Conservation (phyloP, 2,888 invertebrate genomes). For the Lacanobia oleracea region DNA sequence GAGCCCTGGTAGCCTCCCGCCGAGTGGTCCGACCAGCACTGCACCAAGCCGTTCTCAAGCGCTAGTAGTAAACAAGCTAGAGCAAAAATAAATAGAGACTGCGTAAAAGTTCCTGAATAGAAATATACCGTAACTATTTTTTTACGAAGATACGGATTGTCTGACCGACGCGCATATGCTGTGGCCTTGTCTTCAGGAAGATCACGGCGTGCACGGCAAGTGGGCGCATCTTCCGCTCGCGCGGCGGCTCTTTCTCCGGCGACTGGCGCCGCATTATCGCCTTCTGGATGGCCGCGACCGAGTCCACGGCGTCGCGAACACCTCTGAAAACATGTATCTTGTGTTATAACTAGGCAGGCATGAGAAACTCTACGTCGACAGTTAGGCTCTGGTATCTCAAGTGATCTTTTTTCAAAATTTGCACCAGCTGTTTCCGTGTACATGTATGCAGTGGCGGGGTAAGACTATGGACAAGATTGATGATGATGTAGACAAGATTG, state of each 20-base stretch:
- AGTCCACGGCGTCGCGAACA: slow-evolving; percentile 66
- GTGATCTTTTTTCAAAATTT: too few species aligned
- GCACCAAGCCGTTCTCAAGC: slow-evolving; percentile 94
- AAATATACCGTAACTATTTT: neutral
- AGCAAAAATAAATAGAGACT: slow-evolving; percentile 13
- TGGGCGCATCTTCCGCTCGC: slow-evolving; percentile 83
- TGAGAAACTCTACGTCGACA: too few species aligned
- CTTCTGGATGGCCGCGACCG: slow-evolving; percentile 77
- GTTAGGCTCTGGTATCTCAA: too few species aligned
- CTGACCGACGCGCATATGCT: slow-evolving; percentile 78
- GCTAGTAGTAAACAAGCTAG: slow-evolving; percentile 93
- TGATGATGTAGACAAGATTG: too few species aligned
- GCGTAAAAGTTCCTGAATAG: neutral
- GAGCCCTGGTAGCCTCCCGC: slow-evolving; percentile 93
- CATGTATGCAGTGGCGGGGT: too few species aligned
- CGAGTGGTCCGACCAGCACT: slow-evolving; percentile 96
- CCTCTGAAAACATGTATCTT: slow-evolving; percentile 37
- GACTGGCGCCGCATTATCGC: slow-evolving; percentile 84
- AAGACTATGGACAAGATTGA: too few species aligned
- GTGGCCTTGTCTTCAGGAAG: slow-evolving; percentile 91
- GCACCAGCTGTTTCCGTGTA: too few species aligned
- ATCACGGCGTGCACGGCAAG: slow-evolving; percentile 92
- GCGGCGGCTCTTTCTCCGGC: slow-evolving; percentile 79
- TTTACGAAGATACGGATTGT: neutral
- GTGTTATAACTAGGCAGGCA: too few species aligned